Conservation (phyloP, 2,797 vertebrate genomes). For the Schizothorax lantsangensis region DNA sequence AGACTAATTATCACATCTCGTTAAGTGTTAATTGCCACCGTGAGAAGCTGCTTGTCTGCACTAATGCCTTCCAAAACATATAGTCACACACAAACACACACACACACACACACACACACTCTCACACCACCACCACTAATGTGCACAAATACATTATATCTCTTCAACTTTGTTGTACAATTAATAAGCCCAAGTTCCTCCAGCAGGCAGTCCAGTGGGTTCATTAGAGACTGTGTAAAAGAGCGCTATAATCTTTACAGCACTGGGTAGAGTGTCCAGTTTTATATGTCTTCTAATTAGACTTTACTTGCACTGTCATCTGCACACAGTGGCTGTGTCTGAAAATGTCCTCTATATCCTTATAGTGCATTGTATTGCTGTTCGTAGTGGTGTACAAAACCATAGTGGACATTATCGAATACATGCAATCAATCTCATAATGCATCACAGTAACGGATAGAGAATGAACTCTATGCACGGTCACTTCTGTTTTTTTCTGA, state of each 20-base stretch:
- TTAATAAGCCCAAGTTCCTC: conserved; percentile 38
- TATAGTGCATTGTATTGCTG: background rate
- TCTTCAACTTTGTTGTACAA: conserved; percentile 30
- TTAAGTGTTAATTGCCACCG: conserved; percentile 75
- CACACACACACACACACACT: conserved; percentile 8
- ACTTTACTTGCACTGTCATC: background rate
- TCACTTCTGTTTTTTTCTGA: background rate
- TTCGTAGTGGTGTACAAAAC: background rate
- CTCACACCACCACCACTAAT: background rate
- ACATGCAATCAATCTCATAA: background rate
- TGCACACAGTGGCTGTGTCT: background rate
- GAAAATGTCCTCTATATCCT: background rate
- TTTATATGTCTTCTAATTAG: conserved; percentile 9
- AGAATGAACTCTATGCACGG: background rate
- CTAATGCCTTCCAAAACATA: conserved; percentile 35
- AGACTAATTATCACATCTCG: conserved; percentile 72
- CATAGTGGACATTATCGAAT: background rate
- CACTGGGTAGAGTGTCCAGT: background rate
- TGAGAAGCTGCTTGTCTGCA: conserved; percentile 54
- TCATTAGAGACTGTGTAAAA: conserved; percentile 22
- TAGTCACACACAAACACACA: background rate
- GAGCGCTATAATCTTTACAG: conserved; percentile 8
- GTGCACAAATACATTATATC: conserved; percentile 3
- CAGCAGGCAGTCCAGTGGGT: conserved; percentile 15
- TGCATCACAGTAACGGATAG: background rate